Evolutionary conservation across 2,888 invertebrate genomes (phyloP).

Genomic region (Girardia tigrina): DNA sequence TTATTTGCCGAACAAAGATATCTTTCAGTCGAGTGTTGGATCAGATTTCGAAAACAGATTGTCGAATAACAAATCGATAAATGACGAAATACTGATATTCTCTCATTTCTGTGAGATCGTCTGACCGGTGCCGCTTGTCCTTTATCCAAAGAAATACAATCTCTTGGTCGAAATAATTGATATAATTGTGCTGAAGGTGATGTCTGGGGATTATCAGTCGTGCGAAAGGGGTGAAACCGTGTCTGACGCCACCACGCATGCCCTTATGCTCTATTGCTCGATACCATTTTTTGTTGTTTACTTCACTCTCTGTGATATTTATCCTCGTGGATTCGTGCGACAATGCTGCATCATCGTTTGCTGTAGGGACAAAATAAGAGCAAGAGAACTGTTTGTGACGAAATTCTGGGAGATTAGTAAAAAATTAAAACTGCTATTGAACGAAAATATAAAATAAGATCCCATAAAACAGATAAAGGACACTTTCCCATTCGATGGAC

Average conservation of each 20-base stretch:
- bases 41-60: no score
- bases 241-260: neutral
- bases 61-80: no score
- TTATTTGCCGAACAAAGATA: no score
- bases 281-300: constrained; percentile 9
- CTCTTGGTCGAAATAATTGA: neutral
- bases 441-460: neutral
- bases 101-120: neutral
- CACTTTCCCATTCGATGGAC: no score
- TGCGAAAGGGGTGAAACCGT: neutral
- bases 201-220: neutral
- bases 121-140: neutral
- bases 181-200: neutral
- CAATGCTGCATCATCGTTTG: constrained; percentile 11
- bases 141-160: neutral
- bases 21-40: no score
- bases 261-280: neutral
- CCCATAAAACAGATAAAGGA: no score
- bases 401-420: neutral
- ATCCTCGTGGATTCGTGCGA: neutral
- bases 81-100: neutral
- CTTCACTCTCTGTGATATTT: neutral
- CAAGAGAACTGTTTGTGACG: neutral
- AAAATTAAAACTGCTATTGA: neutral
- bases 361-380: neutral